Percentiles rank a stretch among this genome's conserved stretches.
These are phyloP conservation scores for Apotomis turbidana DNA, from an alignment of 2,888 invertebrate genomes.

Conservation along the genomic window DNA sequence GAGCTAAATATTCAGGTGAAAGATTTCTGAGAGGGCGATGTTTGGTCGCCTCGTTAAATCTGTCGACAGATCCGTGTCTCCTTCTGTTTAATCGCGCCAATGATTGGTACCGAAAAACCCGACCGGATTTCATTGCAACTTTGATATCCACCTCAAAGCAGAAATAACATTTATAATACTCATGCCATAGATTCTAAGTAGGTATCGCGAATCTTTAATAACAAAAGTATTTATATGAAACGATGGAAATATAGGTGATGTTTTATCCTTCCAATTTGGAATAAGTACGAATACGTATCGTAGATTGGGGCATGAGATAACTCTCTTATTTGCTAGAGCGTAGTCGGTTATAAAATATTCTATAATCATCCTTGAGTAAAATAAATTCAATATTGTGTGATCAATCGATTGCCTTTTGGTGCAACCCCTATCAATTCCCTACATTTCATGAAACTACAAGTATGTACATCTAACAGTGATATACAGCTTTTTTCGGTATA, in stretches of 20 bases:
- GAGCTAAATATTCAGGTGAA: slow-evolving; percentile 82
- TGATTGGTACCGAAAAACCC: slow-evolving; percentile 71
- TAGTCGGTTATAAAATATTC: no score
- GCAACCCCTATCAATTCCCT: no score
- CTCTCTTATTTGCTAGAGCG: no score
- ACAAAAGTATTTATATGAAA: not conserved
- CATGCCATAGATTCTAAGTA: not conserved
- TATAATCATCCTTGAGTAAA: no score
- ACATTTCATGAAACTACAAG: no score
- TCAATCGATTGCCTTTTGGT: no score
- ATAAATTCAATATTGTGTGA: no score
- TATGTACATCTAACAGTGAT: no score
- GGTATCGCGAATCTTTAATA: not conserved
- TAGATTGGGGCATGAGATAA: no score
- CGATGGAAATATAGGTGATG: not conserved
- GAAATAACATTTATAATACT: slow-evolving; percentile 70
- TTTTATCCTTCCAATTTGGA: no score
- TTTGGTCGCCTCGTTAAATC: slow-evolving; percentile 76
- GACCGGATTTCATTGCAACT: slow-evolving; percentile 68
- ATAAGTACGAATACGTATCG: no score
- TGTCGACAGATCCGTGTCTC: slow-evolving; percentile 66
- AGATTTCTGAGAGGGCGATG: slow-evolving; percentile 78
- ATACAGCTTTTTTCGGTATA: no score
- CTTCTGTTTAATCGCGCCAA: slow-evolving; percentile 81
- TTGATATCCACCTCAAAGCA: slow-evolving; percentile 77